A percentile compares a stretch with the other conserved stretches of the same genome.
phyloP scores from a whole-genome alignment of 2,113 vertebrate genomes.

The Hoplias malabaricus region DNA sequence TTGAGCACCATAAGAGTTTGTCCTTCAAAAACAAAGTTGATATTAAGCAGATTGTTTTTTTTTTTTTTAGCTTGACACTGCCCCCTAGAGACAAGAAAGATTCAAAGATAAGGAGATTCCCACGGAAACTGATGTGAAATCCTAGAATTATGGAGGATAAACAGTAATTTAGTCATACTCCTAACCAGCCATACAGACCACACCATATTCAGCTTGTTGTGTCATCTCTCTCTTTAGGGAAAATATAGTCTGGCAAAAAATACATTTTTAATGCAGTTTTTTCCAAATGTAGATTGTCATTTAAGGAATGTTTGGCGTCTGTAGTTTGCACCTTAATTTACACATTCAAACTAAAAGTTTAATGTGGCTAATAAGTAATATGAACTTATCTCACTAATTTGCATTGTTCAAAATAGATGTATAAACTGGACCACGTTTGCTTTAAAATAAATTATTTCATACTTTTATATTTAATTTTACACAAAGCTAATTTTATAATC shows the following conservation, averaged over 20 bases:
- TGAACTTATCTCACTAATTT: background rate
- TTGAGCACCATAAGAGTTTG: conserved; percentile 1
- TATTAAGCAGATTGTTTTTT: background rate
- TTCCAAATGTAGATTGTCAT: background rate
- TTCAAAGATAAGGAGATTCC: background rate
- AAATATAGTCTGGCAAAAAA: background rate
- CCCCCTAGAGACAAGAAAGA: conserved; percentile 62
- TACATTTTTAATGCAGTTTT: background rate
- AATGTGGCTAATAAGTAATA: too few species aligned
- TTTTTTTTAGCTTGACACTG: conserved; percentile 48
- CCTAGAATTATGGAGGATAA: background rate
- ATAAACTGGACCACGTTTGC: background rate
- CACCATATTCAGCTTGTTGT: background rate
- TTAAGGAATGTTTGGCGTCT: background rate
- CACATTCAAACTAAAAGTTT: too few species aligned
- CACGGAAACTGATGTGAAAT: background rate
- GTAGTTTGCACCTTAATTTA: background rate
- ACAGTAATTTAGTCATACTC: background rate
- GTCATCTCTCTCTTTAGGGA: background rate
- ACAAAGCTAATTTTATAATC: too few species aligned
- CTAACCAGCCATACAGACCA: background rate
- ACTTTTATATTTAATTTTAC: too few species aligned
- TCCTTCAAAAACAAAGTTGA: background rate
- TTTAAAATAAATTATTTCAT: too few species aligned
- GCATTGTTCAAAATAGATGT: background rate